A percentile compares a stretch with the other conserved stretches of the same genome.
phyloP scores from a whole-genome alignment of 2,797 vertebrate genomes.

The Pitangus sulphuratus region DNA sequence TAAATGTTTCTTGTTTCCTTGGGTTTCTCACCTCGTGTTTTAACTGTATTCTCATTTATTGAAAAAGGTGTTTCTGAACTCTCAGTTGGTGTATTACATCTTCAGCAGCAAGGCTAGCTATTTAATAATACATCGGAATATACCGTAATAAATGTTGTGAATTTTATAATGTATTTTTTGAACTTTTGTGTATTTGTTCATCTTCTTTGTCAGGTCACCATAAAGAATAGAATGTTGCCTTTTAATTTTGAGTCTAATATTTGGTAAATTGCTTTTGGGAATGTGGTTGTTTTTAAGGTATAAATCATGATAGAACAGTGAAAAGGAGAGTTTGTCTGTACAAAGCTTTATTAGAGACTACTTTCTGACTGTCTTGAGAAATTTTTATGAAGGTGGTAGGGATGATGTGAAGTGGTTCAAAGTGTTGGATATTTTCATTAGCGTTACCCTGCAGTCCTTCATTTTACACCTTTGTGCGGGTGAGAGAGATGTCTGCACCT shows the following conservation, averaged over 20 bases:
- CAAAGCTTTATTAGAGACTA: not conserved
- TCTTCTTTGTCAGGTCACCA: not conserved
- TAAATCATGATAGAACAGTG: not conserved
- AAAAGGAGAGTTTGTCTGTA: not conserved
- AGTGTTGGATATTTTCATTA: not conserved
- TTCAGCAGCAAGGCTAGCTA: not conserved
- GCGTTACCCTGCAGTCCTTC: not conserved
- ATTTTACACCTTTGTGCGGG: not conserved
- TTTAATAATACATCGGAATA: not conserved
- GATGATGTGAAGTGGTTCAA: not conserved
- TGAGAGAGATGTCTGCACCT: not conserved
- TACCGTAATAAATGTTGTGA: not conserved
- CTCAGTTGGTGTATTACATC: not conserved
- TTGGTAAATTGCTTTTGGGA: not conserved
- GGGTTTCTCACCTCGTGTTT: not conserved
- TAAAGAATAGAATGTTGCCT: slow-evolving; percentile 2
- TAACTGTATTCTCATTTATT: not conserved
- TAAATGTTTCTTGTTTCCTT: not conserved
- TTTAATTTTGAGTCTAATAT: slow-evolving; percentile 33
- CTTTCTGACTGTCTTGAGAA: not conserved
- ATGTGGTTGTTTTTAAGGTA: not conserved
- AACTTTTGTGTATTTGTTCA: not conserved
- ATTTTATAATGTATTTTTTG: not conserved
- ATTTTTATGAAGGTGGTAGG: not conserved
- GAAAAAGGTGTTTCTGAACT: not conserved